phyloP scores from a whole-genome alignment of 2,888 invertebrate genomes.

The Rhamnusium bicolor region DNA sequence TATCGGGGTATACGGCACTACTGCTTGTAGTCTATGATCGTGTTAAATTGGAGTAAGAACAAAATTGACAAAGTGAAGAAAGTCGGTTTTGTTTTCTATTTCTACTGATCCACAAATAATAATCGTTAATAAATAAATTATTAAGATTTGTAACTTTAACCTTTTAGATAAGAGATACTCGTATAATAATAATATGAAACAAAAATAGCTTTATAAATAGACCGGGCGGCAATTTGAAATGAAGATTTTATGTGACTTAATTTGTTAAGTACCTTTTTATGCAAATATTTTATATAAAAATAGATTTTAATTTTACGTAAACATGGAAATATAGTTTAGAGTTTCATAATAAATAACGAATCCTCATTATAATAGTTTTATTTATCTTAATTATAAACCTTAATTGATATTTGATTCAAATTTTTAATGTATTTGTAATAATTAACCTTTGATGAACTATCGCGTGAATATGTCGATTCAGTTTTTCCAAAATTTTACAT shows the following conservation, averaged over 20 bases:
- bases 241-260: slow-evolving; percentile 24
- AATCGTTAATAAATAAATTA: background rate
- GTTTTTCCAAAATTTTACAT: slow-evolving; percentile 19
- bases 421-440: slow-evolving; percentile 30
- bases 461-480: slow-evolving; percentile 21
- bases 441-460: slow-evolving; percentile 34
- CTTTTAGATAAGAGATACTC: background rate
- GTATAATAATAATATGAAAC: background rate
- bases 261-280: slow-evolving; percentile 26
- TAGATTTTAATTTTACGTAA: slow-evolving; percentile 12
- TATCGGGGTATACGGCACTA: no score
- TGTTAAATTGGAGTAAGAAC: no score
- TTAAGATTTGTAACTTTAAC: slow-evolving; percentile 9
- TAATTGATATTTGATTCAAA: slow-evolving; percentile 35
- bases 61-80: no score
- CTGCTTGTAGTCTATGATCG: no score
- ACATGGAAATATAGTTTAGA: slow-evolving; percentile 13
- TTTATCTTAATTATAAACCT: slow-evolving; percentile 38
- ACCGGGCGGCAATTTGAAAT: slow-evolving; percentile 7
- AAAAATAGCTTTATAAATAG: slow-evolving; percentile 1
- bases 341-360: slow-evolving; percentile 20
- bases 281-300: slow-evolving; percentile 9
- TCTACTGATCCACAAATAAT: background rate
- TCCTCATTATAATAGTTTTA: slow-evolving; percentile 26
- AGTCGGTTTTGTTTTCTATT: no score